Percentiles rank a stretch among this genome's conserved stretches.
Evolutionary conservation across 2,797 vertebrate genomes (phyloP).

Genomic region (Naso thynnoides): DNA sequence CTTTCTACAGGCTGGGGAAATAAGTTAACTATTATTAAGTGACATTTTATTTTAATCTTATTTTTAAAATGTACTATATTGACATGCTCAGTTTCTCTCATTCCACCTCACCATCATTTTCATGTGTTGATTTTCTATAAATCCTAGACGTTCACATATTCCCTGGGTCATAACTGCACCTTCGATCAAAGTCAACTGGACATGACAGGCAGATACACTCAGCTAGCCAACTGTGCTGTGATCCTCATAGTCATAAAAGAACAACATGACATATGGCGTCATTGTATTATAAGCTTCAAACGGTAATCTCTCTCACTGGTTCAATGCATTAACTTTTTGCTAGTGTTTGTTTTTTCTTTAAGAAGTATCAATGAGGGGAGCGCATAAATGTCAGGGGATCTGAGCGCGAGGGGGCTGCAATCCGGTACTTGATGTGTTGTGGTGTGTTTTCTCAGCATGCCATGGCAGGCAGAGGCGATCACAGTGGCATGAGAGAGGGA

Average conservation of each 20-base stretch:
- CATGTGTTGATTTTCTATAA: slow-evolving; percentile 30
- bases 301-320: not conserved
- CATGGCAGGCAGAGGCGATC: slow-evolving; percentile 55
- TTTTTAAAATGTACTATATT: slow-evolving; percentile 17
- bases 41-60: not conserved
- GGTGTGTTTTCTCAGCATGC: slow-evolving; percentile 50
- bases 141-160: slow-evolving; percentile 22
- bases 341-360: not conserved
- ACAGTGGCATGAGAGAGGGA: slow-evolving; percentile 60
- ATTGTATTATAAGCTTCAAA: not conserved
- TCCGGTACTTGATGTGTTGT: slow-evolving; percentile 49
- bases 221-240: not conserved
- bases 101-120: slow-evolving; percentile 23
- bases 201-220: not conserved
- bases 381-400: slow-evolving; percentile 57
- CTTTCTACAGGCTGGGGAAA: not conserved
- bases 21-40: slow-evolving; percentile 4
- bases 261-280: not conserved
- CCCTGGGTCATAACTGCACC: slow-evolving; percentile 2
- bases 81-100: slow-evolving; percentile 18
- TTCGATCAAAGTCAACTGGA: not conserved
- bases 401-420: slow-evolving; percentile 51
- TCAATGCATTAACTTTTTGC: slow-evolving; percentile 18
- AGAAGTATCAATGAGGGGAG: slow-evolving; percentile 26
- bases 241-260: not conserved